Base-by-base conservation (phyloP, 2,797 vertebrate species). In the Florisuga fusca region DNA sequence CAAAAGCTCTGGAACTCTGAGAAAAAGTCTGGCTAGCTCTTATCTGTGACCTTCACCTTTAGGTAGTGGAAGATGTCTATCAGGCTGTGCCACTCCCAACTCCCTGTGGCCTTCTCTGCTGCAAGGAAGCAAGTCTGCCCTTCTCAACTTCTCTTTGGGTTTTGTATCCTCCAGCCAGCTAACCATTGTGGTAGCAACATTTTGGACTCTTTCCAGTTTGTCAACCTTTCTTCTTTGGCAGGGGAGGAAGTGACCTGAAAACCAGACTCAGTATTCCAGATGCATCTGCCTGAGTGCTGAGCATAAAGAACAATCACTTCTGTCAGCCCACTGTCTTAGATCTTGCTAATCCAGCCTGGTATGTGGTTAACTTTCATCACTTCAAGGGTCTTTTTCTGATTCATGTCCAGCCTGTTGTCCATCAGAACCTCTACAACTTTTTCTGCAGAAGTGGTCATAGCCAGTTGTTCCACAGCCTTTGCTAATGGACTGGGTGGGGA, bases 41-140 rank as follows among this genome's bases (percentile, higher is more conserved):
- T 93, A 84, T 38, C 86, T 84, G 1, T 94, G 43, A 43, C 80
- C 43, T 78, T 88, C 80, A 92, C 86, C 38, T 95, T 78, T 68
- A 1, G 0, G 54, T 33, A 57, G 69, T 31, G 25, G 73, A 83
- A 58, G 74, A 33, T 55, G 34, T 84, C 26, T 51, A 62, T 89
- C 66, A 84, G 77, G 20, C 48, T 59, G 59, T 80, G 59, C 64
- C 0, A 1, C n/a, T 84, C 48, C 62, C 58, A 61, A 0, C 33
- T 88, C 57, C 34, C 45, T 23, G 18, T 41, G 61, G 59, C 71
- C 55, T 81, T 66, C 41, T 19, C 15, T 53, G 71, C 73, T 77
- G 29, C 31, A 26, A 46, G 3, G 68, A 79, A 93, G 59, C 55
- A 69, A 41, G 8, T 22, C 27, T 88, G 33, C 8, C 10, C 16